These are phyloP conservation scores for Catalaphyllia jardinei DNA, from an alignment of 64 coral and sea anemone species.

Conservation along the genomic window DNA sequence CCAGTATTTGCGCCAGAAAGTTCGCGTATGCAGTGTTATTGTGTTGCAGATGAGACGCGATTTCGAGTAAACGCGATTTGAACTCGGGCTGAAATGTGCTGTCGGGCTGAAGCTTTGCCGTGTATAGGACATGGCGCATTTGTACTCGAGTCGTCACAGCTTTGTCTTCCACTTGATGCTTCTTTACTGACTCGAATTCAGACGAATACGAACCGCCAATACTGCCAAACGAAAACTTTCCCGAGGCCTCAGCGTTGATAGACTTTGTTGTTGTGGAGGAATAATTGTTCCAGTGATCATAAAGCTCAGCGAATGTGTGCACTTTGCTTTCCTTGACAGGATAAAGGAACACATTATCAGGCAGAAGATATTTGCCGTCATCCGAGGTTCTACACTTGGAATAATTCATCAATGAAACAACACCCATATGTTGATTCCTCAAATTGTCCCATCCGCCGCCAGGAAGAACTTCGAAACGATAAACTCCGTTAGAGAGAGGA, in stretches of 20 bases:
- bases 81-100: conserved; percentile 59
- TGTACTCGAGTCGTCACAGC: conserved; percentile 83
- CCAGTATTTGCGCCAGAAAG: conserved; percentile 71
- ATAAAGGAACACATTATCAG: conserved; percentile 60
- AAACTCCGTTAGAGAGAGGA: conserved; percentile 13
- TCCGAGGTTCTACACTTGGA: conserved; percentile 77
- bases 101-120: conserved; percentile 60
- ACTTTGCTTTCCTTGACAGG: conserved; percentile 83
- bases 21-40: conserved; percentile 79
- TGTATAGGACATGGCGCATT: conserved; percentile 70
- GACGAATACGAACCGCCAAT: conserved; percentile 68
- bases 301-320: conserved; percentile 55
- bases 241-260: conserved; percentile 57
- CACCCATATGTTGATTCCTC: conserved; percentile 79
- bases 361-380: conserved; percentile 83
- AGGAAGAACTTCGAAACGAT: conserved; percentile 79
- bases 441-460: conserved; percentile 92
- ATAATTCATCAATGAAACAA: conserved; percentile 78
- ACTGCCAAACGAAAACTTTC: not conserved
- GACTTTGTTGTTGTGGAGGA: conserved; percentile 76
- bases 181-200: conserved; percentile 80
- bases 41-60: conserved; percentile 77
- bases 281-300: conserved; percentile 85
- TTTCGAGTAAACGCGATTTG: conserved; percentile 70
- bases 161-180: conserved; percentile 86